Evolutionary conservation across 2,888 invertebrate genomes (phyloP).

Genomic region (Desoria tigrina): DNA sequence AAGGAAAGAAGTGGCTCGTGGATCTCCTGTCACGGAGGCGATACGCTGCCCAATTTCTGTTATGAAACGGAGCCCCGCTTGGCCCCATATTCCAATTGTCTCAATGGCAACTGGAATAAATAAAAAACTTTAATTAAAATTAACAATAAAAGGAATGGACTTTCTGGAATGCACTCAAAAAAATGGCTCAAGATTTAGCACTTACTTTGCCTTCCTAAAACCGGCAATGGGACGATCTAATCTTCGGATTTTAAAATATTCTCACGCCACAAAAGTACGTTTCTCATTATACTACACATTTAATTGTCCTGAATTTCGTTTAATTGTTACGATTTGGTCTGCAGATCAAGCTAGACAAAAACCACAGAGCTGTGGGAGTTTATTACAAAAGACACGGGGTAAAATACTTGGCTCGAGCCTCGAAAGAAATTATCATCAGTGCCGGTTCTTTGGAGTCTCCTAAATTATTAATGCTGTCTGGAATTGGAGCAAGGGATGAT

Average conservation of each 20-base stretch:
- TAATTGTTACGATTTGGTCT: no score
- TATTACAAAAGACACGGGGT: conserved; percentile 41
- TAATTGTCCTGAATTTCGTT: neutral
- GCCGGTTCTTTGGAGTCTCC: conserved; percentile 42
- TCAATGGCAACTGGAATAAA: neutral
- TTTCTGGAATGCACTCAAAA: conserved; percentile 42
- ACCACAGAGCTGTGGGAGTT: conserved; percentile 41
- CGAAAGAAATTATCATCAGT: conserved; percentile 42
- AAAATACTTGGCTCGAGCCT: conserved; percentile 36
- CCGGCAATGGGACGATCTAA: conserved; percentile 34
- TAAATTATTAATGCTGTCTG: conserved; percentile 43
- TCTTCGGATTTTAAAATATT: conserved; percentile 44
- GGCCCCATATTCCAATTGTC: no score
- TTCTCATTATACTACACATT: neutral
- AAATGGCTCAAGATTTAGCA: conserved; percentile 40
- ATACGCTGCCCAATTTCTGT: no score
- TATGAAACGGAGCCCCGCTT: no score
- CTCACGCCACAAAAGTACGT: conserved; percentile 20
- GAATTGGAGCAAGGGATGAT: conserved; percentile 43
- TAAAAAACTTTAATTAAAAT: neutral
- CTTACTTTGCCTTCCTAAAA: conserved; percentile 45
- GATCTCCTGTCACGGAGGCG: no score
- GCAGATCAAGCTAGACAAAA: conserved; percentile 41
- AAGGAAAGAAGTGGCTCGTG: no score
- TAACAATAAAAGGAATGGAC: conserved; percentile 30